Percentiles rank a stretch among this genome's conserved stretches.
These are phyloP conservation scores for Pimpla rufipes DNA, from an alignment of 2,888 invertebrate species.

Conservation along the genomic window DNA sequence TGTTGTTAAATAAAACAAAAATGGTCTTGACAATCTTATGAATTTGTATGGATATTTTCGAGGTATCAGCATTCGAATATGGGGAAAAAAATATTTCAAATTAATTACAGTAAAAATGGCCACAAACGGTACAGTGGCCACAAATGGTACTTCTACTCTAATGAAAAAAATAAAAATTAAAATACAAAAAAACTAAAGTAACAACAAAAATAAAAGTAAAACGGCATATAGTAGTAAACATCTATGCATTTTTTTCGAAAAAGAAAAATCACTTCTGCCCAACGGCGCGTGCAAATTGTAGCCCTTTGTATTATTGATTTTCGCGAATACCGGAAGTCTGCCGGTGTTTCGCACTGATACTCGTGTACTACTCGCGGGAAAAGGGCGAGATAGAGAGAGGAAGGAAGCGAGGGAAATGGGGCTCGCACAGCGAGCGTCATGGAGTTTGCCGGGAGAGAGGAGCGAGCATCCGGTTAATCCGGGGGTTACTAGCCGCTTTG, in stretches of 20 bases:
- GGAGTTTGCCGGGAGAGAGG: conserved; percentile 53
- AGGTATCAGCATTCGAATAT: too few relatives aligned
- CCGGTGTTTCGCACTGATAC: conserved; percentile 43
- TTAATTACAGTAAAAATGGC: too few relatives aligned
- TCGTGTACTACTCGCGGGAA: conserved; percentile 7
- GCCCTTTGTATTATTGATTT: background rate
- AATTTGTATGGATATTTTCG: too few relatives aligned
- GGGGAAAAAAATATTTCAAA: too few relatives aligned
- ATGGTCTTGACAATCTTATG: too few relatives aligned
- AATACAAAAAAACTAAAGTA: background rate
- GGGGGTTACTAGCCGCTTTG: conserved; percentile 53
- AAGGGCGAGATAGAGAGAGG: conserved; percentile 13
- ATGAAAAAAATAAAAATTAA: too few relatives aligned
- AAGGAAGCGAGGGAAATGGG: conserved; percentile 4
- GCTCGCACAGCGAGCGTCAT: conserved; percentile 35
- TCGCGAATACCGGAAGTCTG: conserved; percentile 24
- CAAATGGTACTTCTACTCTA: too few relatives aligned
- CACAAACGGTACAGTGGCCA: too few relatives aligned
- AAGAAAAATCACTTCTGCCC: background rate
- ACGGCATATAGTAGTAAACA: background rate
- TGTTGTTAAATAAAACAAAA: too few relatives aligned
- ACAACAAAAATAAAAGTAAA: background rate
- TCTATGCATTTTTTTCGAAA: background rate
- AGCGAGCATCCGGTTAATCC: conserved; percentile 60
- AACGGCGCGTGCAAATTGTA: background rate